phyloP scores from a whole-genome alignment of 2,797 vertebrate genomes.

The Myotis myotis region DNA sequence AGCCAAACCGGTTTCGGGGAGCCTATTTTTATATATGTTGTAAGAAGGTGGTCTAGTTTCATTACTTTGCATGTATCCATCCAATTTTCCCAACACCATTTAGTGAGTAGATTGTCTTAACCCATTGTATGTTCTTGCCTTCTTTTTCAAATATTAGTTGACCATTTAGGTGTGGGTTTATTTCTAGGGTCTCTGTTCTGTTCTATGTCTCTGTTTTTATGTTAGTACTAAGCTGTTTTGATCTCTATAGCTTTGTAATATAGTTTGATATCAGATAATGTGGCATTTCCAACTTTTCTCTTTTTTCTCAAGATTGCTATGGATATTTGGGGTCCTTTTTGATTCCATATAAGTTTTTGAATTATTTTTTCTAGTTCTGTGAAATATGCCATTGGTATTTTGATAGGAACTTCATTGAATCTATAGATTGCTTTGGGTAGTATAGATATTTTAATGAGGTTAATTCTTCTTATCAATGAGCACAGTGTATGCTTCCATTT shows the following conservation, averaged over 20 bases:
- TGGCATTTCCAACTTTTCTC: background rate
- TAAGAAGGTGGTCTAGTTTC: background rate
- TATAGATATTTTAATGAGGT: background rate
- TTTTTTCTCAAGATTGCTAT: background rate
- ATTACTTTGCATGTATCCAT: background rate
- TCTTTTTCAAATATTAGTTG: background rate
- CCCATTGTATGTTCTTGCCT: background rate
- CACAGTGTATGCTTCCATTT: background rate
- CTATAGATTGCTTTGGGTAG: background rate
- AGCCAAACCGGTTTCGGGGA: too few species aligned
- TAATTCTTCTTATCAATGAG: background rate
- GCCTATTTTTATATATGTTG: background rate
- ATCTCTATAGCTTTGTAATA: background rate
- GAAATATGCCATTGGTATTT: background rate
- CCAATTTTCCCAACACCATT: background rate
- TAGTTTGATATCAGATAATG: background rate
- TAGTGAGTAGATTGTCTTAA: background rate
- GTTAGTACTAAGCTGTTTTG: background rate
- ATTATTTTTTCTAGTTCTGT: background rate
- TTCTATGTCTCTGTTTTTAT: background rate
- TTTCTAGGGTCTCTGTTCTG: background rate
- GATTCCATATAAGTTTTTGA: background rate
- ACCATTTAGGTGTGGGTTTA: background rate
- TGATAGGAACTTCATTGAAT: background rate
- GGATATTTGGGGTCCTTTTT: background rate